Evolutionary conservation across 1,140 invertebrate genomes (phyloP), one percentile per base, ranked within the genome.

Genomic region (Meloidogyne chitwoodi): DNA sequence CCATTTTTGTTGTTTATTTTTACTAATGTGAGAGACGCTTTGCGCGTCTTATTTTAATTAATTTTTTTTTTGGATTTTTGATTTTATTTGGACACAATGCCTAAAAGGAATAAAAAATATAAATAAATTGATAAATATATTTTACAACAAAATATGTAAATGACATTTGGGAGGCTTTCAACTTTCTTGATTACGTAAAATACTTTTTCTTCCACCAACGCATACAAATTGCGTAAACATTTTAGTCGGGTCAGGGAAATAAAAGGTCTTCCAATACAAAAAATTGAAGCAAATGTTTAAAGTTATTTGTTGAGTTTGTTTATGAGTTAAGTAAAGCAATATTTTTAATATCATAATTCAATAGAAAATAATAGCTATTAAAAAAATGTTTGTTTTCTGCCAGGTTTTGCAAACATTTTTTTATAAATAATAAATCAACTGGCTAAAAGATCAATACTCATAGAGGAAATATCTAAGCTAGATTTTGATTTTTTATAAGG

Each of bases 1-100:
- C 84, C 84, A 85, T 85, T 65, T 74, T 84, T 44, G 73, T 66
- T 48, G 56, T 61, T 56, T 72, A 29, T n/a, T 61, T 12, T n/a
- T 24, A 56, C 19, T 56, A 56, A 19, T n/a, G 4, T 56, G 4
- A 22, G n/a, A n/a, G 48, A 56, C 48, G 48, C 48, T n/a, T 56
- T 56, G 19, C 12, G 48, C 48, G 48, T 56, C 48, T n/a, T n/a
- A n/a, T 0, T 56, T 56, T 56, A 56, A n/a, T 56, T 19, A n/a
- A 56, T 4, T 31, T 4, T 56, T 56, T 56, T 56, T 56, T 56
- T 56, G 48, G n/a, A n/a, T 56, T 56, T 56, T 56, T 56, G n/a
- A 56, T 14, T 56, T 56, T n/a, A 16, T n/a, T 14, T 19, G 48
- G n/a, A 0, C 12, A 16, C 1, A 14, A 19, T 5, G 48, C 48